Base-by-base conservation (phyloP, 1,140 invertebrate genomes). In the Danaus plexippus region DNA sequence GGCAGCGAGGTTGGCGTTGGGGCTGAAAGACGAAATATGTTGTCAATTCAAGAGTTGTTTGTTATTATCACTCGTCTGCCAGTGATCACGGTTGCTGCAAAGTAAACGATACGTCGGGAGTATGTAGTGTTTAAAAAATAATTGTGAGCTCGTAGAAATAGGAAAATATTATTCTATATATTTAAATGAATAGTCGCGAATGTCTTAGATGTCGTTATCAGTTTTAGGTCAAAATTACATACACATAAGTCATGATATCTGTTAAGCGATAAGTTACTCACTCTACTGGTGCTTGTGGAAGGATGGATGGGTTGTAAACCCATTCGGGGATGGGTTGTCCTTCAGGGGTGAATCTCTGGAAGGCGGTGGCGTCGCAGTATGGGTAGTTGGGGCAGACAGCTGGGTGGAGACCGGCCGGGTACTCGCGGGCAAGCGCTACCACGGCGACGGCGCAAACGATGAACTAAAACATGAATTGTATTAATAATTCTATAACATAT, bases 321-420 rank as follows among this genome's bases (percentile, higher is more conserved):
- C 87, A 89, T 70, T 77, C 86, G 47, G 79, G 87, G 72, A 83
- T 83, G 61, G 88, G 88, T 61, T 80, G 75, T 41, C 80, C 83
- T 32, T 81, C 77, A 7, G 87, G 80, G 43, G 73, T 84, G 75
- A 83, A 68, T 7, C 82, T 66, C 9, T 82, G 77, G 41, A 89
- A 65, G 11, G 87, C 53, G 1, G 63, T 74, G 32, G 82, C 75
- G 63, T 87, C 85, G 46, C 88, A 89, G 78, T 76, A 86, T 12
- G 88, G 88, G 75, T 89, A 89, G 82, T 89, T 86, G 49, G 88
- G 88, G 74, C 88, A 89, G 9, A 88, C 73, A 6, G 88, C 87
- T 2, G 88, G 88, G 70, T 87, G 83, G 0, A 89, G 66, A 6
- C 88, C 88, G 11, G 88, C 86, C 4, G 88, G 88, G 76, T 89